phyloP scores from a whole-genome alignment of 2,888 invertebrate genomes.

The Drosophila demipolita region DNA sequence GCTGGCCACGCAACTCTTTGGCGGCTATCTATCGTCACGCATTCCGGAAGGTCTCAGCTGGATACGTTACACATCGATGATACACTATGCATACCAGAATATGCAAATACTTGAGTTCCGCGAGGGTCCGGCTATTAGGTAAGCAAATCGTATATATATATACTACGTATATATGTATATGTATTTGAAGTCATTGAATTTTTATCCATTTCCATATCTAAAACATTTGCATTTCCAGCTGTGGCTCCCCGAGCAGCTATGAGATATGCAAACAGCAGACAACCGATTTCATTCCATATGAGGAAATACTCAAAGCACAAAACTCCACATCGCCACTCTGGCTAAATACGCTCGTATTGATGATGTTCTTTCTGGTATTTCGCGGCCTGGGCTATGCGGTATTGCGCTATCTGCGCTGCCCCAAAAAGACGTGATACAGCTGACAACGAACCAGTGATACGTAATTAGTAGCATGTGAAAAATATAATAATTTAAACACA shows the following conservation, averaged over 20 bases:
- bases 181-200: not conserved
- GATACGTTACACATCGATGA: conserved; percentile 91
- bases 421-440: conserved; percentile 86
- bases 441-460: conserved; percentile 78
- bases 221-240: conserved; percentile 85
- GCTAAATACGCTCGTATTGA: conserved; percentile 90
- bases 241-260: conserved; percentile 89
- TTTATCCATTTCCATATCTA: conserved; percentile 6
- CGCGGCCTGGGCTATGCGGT: conserved; percentile 90
- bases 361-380: conserved; percentile 90
- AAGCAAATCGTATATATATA: conserved; percentile 77
- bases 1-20: conserved; percentile 91
- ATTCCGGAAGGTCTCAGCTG: conserved; percentile 91
- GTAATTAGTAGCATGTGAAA: conserved; percentile 56
- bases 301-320: conserved; percentile 89
- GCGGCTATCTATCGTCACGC: conserved; percentile 90
- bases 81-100: conserved; percentile 92
- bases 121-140: conserved; percentile 89
- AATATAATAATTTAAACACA: not conserved
- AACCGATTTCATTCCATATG: conserved; percentile 87
- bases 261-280: conserved; percentile 87
- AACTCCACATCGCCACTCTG: conserved; percentile 89
- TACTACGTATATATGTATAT: not conserved
- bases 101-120: conserved; percentile 92
- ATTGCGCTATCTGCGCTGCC: conserved; percentile 89